Conservation (phyloP, 1,140 invertebrate species). For the Sycobia sp. region DNA sequence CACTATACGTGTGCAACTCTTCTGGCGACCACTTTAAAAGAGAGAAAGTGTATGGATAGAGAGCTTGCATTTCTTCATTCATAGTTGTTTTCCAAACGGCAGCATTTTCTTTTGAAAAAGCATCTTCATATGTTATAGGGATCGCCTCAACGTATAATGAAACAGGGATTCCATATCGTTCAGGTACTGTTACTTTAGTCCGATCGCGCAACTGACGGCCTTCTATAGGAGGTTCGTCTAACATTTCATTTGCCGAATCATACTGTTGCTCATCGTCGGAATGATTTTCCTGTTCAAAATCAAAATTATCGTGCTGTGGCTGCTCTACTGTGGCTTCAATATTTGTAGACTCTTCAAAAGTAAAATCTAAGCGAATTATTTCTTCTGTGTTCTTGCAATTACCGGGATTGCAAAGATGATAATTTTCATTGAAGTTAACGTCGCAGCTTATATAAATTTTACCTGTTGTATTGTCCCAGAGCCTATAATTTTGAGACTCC, state of each 20-base stretch:
- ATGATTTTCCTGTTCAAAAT: too few species aligned
- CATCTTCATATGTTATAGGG: too few species aligned
- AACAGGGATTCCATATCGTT: too few species aligned
- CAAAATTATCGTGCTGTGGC: too few species aligned
- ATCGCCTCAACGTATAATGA: background rate
- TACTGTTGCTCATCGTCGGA: too few species aligned
- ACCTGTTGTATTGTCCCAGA: background rate
- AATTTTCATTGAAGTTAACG: background rate
- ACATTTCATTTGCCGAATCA: background rate
- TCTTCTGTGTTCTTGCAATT: background rate
- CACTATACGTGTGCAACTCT: background rate
- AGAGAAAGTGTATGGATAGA: too few species aligned
- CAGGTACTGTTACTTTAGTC: too few species aligned
- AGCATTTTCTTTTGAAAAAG: slow-evolving; percentile 17
- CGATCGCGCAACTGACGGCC: background rate
- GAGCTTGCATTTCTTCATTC: slow-evolving; percentile 43
- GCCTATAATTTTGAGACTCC: background rate
- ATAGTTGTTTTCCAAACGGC: slow-evolving; percentile 50
- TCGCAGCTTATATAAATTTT: background rate
- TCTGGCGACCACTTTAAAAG: background rate
- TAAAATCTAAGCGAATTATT: background rate
- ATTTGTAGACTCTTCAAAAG: too few species aligned
- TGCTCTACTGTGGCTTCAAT: too few species aligned
- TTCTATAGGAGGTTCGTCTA: too few species aligned
- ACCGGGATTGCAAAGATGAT: background rate